These are phyloP conservation scores for Peromyscus melanophrys DNA, from an alignment of 2,797 vertebrate genomes.

Conservation along the genomic window DNA sequence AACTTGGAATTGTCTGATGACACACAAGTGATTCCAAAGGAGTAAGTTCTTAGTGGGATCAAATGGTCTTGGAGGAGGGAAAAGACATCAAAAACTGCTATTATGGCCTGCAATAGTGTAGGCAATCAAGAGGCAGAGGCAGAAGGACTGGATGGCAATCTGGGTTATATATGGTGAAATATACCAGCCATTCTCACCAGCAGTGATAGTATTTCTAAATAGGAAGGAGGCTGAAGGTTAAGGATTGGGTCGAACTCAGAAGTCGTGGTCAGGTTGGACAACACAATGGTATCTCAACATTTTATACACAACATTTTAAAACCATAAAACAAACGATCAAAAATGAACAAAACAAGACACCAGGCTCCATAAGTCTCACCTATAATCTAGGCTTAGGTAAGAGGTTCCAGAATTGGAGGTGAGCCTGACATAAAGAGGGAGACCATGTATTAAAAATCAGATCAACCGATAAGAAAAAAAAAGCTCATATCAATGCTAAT, in stretches of 20 bases:
- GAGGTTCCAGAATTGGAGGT: neutral
- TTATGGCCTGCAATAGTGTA: neutral
- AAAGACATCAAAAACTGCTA: neutral
- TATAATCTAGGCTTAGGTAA: neutral
- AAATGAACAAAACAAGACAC: neutral
- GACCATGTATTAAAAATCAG: neutral
- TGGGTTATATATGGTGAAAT: neutral
- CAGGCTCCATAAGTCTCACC: neutral
- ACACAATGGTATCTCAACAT: neutral
- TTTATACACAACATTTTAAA: neutral
- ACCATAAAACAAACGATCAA: no score
- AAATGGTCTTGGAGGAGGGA: neutral
- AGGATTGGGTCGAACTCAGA: no score
- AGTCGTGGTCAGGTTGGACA: neutral
- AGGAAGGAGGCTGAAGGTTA: neutral
- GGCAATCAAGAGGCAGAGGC: neutral
- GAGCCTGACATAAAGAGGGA: neutral
- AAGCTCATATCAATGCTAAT: neutral
- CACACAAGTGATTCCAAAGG: neutral
- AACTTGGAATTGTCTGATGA: neutral
- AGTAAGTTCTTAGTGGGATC: neutral
- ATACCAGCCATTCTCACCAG: neutral
- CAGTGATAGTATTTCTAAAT: no score
- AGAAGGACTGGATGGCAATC: accelerated
- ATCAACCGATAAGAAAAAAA: neutral